Conservation (phyloP, 2,797 vertebrate species). For the Pelochelys cantorii region DNA sequence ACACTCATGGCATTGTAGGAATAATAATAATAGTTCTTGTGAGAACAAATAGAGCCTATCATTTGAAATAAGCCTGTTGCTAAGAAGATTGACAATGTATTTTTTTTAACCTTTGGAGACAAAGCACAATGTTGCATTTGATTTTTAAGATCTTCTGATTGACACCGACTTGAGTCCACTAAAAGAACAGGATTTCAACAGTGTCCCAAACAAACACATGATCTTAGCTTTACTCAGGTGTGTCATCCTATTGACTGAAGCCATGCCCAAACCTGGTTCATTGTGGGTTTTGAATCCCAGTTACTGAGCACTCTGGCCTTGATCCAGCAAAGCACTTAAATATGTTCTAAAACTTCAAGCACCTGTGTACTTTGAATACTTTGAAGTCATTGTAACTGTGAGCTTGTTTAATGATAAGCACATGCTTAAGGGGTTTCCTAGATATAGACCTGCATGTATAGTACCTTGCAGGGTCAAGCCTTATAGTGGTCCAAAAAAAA, state of each 20-base stretch:
- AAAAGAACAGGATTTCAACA: not conserved
- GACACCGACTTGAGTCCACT: not conserved
- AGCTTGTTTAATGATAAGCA: rapidly evolving
- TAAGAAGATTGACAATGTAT: not conserved
- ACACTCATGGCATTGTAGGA: conserved; percentile 23
- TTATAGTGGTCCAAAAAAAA: not conserved
- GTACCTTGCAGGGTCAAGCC: not conserved
- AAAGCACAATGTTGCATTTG: not conserved
- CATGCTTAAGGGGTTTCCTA: rapidly evolving
- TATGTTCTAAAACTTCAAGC: rapidly evolving
- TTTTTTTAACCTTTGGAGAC: not conserved
- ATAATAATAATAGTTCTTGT: conserved; percentile 19
- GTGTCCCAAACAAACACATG: not conserved
- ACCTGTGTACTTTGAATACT: not conserved
- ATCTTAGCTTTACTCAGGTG: rapidly evolving
- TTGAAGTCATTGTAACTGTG: not conserved
- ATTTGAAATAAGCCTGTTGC: not conserved
- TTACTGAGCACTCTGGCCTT: not conserved
- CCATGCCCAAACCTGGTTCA: not conserved
- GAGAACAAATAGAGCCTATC: not conserved
- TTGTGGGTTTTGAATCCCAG: not conserved
- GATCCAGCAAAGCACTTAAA: not conserved
- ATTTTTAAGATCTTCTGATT: not conserved
- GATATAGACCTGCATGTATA: not conserved
- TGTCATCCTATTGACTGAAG: not conserved